Conservation (phyloP, 2,888 invertebrate genomes). For the Drosophila merina region DNA sequence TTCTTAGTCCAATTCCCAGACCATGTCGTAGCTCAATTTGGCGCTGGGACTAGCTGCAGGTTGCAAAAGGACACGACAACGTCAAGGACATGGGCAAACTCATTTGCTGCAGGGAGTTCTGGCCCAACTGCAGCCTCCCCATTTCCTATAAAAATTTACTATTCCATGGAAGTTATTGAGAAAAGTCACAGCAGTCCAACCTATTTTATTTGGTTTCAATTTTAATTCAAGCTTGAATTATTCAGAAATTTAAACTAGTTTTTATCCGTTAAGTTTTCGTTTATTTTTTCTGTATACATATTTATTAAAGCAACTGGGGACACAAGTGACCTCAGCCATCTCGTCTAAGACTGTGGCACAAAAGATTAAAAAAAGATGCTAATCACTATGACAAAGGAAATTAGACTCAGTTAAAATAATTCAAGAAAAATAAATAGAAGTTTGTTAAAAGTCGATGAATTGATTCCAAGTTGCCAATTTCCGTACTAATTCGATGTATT, state of each 20-base stretch:
- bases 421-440: too few relatives aligned
- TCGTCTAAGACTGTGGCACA: too few relatives aligned
- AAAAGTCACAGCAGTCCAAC: neutral
- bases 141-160: neutral
- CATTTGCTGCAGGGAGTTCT: conserved; percentile 14
- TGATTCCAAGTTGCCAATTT: too few relatives aligned
- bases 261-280: neutral
- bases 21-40: conserved; percentile 41
- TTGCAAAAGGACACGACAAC: conserved; percentile 15
- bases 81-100: conserved; percentile 35
- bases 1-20: conserved; percentile 11
- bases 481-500: too few relatives aligned
- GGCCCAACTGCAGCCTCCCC: conserved; percentile 27
- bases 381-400: too few relatives aligned
- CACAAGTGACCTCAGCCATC: too few relatives aligned
- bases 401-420: too few relatives aligned
- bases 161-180: neutral
- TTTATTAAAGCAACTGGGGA: too few relatives aligned
- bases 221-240: neutral
- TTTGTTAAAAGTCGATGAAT: too few relatives aligned
- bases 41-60: conserved; percentile 25
- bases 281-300: too few relatives aligned
- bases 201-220: neutral
- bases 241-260: neutral
- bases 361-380: too few relatives aligned